A percentile compares a stretch with the other conserved stretches of the same genome.
These are phyloP conservation scores for Brenthis daphne DNA, from an alignment of 2,888 invertebrate species.

Conservation along the genomic window DNA sequence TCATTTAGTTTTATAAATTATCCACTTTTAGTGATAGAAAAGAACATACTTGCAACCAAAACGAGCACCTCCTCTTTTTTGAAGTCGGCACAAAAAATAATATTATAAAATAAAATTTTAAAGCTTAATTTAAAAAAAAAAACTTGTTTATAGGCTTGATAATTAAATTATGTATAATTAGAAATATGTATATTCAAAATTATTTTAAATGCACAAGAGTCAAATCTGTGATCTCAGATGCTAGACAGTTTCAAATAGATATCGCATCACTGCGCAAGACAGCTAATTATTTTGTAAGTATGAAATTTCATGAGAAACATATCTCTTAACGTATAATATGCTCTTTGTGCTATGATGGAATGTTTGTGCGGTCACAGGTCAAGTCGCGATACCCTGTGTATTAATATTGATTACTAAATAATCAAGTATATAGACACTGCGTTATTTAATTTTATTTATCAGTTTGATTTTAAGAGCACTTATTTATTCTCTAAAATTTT, in stretches of 20 bases:
- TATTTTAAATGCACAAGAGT: neutral
- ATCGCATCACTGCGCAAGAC: conserved; percentile 27
- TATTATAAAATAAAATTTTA: no score
- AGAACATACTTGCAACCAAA: no score
- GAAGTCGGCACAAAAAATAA: no score
- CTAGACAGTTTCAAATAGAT: neutral
- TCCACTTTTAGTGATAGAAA: no score
- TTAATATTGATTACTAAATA: conserved; percentile 52
- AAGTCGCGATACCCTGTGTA: conserved; percentile 47
- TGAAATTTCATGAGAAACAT: neutral
- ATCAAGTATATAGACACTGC: conserved; percentile 12
- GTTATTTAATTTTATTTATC: conserved; percentile 7
- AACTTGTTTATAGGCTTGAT: no score
- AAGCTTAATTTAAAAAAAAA: no score
- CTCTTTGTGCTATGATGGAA: conserved; percentile 11
- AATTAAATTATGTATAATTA: no score
- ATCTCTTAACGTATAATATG: neutral
- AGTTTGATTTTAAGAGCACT: neutral
- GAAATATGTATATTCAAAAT: no score
- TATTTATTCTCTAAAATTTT: neutral
- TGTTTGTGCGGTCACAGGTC: conserved; percentile 34
- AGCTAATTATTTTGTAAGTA: neutral
- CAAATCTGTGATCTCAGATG: neutral
- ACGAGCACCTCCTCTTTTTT: no score
- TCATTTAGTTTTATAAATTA: no score